Evolutionary conservation across 1,140 invertebrate genomes (phyloP), one percentile per base, ranked within the genome.

Genomic region (Apocrypta bakeri): DNA sequence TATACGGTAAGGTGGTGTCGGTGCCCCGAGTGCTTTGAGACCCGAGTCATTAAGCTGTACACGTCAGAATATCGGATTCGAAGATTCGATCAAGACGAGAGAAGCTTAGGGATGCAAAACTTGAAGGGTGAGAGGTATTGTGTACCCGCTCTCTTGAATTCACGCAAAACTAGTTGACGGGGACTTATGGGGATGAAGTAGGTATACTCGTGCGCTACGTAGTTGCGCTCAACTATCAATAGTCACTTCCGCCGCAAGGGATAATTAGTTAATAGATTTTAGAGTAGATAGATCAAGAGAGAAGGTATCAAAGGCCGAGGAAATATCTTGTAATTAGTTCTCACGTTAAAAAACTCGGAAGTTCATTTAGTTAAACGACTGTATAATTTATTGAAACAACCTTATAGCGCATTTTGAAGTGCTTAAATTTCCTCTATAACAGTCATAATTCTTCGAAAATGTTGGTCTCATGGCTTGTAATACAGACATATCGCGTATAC

Each of bases 31-130:
- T n/a, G 48, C 68, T 71, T 71, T 71, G 68, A 66, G 21, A n/a
- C 3, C 3, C 17, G 29, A 27, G 42, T 74, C 42, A 74, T 74
- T 74, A 74, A 74, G 42, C 40, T 17, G 25, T 1, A 8, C 42
- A 25, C 25, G 72, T 29, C 29, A 27, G 21, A 17, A 74, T 74
- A 61, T 56, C 48, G 25, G 12, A 74, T 74, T 31, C 40, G 33
- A 56, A 74, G 27, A 56, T 74, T 61, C 40, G 17, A 48, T 56
- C 40, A 74, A 74, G 72, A 14, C 27, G 33, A 37, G 72, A 74
- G n/a, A 29, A 72, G 69, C 37, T 61, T 21, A 27, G 25, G 14
- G 3, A 6, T 9, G 33, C 71, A 37, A n/a, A 6, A 56, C 17
- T 56, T 6, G 21, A 4, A 56, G 48, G 48, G 17, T n/a, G 21